These are phyloP conservation scores for Trinorchestia longiramus DNA, from an alignment of 1,140 invertebrate genomes.

Conservation along the genomic window DNA sequence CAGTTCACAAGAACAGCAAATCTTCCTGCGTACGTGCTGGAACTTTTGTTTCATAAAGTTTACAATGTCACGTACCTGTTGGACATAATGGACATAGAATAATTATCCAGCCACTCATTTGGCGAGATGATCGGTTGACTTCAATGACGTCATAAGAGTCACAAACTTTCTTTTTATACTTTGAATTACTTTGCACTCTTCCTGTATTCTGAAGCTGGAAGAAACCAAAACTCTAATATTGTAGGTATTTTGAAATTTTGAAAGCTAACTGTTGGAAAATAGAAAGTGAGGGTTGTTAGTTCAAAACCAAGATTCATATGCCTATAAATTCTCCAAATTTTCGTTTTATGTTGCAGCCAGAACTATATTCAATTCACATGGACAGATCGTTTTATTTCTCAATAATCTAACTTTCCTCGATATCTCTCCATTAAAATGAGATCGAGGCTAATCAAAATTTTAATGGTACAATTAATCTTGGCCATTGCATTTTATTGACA, in stretches of 20 bases:
- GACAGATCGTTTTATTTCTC: not conserved
- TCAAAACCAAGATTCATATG: too few relatives aligned
- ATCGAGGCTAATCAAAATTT: conserved; percentile 1
- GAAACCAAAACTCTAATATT: not conserved
- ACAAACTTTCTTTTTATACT: too few relatives aligned
- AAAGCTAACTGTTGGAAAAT: not conserved
- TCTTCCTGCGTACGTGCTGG: too few relatives aligned
- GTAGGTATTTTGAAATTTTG: not conserved
- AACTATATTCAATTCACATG: not conserved
- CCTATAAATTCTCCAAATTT: not conserved
- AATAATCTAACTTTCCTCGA: not conserved
- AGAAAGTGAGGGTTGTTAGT: not conserved
- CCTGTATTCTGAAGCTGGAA: too few relatives aligned
- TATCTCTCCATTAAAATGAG: not conserved
- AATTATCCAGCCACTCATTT: too few relatives aligned
- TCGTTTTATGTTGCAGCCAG: not conserved
- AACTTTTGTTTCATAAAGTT: too few relatives aligned
- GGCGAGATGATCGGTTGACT: too few relatives aligned
- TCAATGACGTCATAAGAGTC: too few relatives aligned
- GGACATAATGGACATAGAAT: too few relatives aligned
- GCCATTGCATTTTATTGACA: not conserved
- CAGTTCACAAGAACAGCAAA: too few relatives aligned
- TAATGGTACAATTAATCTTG: not conserved
- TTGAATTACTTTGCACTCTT: too few relatives aligned
- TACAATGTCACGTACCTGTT: too few relatives aligned